Evolutionary conservation across 2,888 invertebrate genomes (phyloP).

Genomic region (Caenorhabditis sinica): DNA sequence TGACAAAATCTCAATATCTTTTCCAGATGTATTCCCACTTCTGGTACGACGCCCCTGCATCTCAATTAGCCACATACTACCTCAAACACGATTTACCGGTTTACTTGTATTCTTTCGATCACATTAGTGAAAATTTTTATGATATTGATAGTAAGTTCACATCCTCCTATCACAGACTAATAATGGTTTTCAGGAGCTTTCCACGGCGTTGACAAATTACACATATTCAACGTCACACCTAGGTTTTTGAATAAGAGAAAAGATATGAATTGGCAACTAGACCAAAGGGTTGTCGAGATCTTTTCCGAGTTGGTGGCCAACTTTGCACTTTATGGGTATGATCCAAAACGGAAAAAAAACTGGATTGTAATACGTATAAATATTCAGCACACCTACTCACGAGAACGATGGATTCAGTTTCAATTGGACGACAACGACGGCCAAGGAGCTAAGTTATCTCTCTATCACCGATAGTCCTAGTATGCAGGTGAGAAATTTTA

Average conservation of each 20-base stretch:
- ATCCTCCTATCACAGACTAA: slow-evolving; percentile 4
- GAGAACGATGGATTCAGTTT: slow-evolving; percentile 79
- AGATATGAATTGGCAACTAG: slow-evolving; percentile 83
- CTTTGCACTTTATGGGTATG: slow-evolving; percentile 81
- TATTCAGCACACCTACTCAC: slow-evolving; percentile 82
- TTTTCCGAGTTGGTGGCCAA: slow-evolving; percentile 83
- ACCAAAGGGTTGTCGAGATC: slow-evolving; percentile 83
- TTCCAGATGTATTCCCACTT: slow-evolving; percentile 84
- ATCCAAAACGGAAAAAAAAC: neutral
- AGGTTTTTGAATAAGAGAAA: slow-evolving; percentile 80
- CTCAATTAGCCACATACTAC: slow-evolving; percentile 82
- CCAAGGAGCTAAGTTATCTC: slow-evolving; percentile 79
- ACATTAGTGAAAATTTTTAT: slow-evolving; percentile 83
- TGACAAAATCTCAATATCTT: neutral
- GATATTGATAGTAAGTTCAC: slow-evolving; percentile 80
- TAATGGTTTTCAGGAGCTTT: slow-evolving; percentile 79
- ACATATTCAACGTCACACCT: slow-evolving; percentile 83
- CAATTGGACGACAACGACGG: slow-evolving; percentile 82
- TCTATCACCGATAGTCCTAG: slow-evolving; percentile 82
- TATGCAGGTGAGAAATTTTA: slow-evolving; percentile 73
- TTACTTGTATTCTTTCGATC: slow-evolving; percentile 84
- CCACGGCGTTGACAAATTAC: slow-evolving; percentile 83
- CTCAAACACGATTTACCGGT: slow-evolving; percentile 79
- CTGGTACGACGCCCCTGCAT: slow-evolving; percentile 83
- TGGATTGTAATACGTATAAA: neutral